Conservation (phyloP, 2,888 invertebrate genomes). For the Gisinianus flammeolus region DNA sequence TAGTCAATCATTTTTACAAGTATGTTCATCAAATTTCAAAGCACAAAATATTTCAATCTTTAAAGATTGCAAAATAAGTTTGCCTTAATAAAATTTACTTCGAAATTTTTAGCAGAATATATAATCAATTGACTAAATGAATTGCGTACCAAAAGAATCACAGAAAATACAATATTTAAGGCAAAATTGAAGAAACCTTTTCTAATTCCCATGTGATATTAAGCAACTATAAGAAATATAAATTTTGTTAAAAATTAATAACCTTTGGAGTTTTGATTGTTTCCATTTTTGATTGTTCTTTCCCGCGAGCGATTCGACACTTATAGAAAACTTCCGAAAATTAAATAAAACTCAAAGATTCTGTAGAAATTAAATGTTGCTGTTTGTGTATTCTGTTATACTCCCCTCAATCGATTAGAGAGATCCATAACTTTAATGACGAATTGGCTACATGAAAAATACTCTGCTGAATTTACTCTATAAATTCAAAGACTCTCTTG, state of each 20-base stretch:
- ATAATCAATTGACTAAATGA: too few relatives aligned
- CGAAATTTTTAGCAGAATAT: too few relatives aligned
- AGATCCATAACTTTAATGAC: background rate
- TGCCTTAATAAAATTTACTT: too few relatives aligned
- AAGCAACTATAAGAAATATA: background rate
- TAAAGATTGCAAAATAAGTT: too few relatives aligned
- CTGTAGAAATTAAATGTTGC: background rate
- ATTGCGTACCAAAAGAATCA: too few relatives aligned
- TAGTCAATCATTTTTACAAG: too few relatives aligned
- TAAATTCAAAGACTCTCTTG: background rate
- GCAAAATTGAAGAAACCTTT: too few relatives aligned
- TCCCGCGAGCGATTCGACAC: background rate
- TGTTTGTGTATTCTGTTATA: background rate
- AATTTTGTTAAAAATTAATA: background rate
- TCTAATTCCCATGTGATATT: background rate
- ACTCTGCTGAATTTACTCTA: too few relatives aligned
- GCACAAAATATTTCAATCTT: too few relatives aligned
- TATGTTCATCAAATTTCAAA: too few relatives aligned
- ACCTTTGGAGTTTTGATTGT: background rate
- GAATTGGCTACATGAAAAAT: background rate
- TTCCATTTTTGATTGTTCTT: background rate
- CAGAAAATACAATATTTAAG: background rate
- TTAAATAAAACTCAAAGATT: background rate
- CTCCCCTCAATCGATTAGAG: background rate
- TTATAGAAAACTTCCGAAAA: background rate